Base-by-base conservation (phyloP, 2,888 invertebrate species). In the Leptopilina myrica region DNA sequence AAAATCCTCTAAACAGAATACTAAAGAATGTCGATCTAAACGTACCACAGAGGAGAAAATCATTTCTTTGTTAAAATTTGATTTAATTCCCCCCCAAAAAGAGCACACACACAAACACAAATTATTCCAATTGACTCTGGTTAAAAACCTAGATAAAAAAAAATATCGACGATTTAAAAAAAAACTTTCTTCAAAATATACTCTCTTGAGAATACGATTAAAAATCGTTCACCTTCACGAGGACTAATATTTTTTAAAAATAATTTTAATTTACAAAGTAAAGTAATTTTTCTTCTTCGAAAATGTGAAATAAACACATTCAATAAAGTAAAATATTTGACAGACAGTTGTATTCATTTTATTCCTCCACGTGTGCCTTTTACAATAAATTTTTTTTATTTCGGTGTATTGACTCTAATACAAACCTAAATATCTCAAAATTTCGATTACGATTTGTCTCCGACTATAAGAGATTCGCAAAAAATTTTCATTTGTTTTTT, bases 311-410 rank as follows among this genome's bases (percentile, higher is more conserved):
- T 53, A 33, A 33, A 33, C 20, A 59, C 53, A 33, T 33, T 40
- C n/a, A 73, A 73, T 73, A 59, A 73, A 73, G 53, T 43, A 43
- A 53, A 73, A 26, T 73, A 59, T 73, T 73, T 59, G 56, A 73
- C 56, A 73, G 73, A 90, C 88, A 90, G 87, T 90, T 89, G 84
- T 90, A 90, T 89, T 91, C 86, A 90, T 86, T 91, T 91, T 91
- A 90, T 91, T 91, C 89, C 87, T 90, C 88, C 88, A 88, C 87
- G 87, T 89, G 88, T 88, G 86, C 85, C 88, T 90, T 62, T 89
- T 90, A 89, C 89, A 89, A 88, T 88, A 89, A 88, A 89, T 89
- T 85, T 85, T 83, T 88, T 87, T 87, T n/a, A n/a, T n/a, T 1
- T 87, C 88, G 84, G 86, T 89, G 85, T 89, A 87, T 87, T 83